Conservation (phyloP, 2,797 vertebrate species). For the Xenops minutus region DNA sequence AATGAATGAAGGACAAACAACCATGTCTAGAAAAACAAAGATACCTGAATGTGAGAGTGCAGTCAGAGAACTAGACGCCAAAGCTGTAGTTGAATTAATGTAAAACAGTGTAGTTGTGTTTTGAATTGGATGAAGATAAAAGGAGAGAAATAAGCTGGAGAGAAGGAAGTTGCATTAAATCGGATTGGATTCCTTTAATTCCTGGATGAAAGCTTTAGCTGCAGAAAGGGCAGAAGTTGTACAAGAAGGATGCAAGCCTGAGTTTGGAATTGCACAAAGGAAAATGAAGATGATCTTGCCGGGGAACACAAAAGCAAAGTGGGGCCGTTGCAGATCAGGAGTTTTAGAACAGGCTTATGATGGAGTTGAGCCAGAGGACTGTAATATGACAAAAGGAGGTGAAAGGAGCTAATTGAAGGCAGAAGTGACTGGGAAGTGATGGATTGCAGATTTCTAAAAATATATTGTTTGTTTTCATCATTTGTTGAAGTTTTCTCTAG, state of each 20-base stretch:
- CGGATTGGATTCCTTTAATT: slow-evolving; percentile 37
- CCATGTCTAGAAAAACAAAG: background rate
- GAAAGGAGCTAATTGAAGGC: background rate
- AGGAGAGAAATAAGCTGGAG: background rate
- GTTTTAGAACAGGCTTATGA: background rate
- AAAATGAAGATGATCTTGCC: background rate
- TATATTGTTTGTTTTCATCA: background rate
- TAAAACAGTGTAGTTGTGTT: background rate
- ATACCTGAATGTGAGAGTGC: background rate
- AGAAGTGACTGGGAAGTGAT: background rate
- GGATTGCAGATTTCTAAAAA: background rate
- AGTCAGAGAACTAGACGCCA: background rate
- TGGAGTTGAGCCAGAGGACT: background rate
- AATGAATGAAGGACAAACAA: background rate
- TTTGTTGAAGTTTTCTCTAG: background rate
- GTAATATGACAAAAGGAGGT: background rate
- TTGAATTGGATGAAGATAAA: slow-evolving; percentile 15
- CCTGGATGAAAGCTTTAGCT: slow-evolving; percentile 52
- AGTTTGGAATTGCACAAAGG: background rate
- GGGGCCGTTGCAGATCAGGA: background rate
- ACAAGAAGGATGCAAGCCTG: background rate
- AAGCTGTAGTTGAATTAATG: background rate
- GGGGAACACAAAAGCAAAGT: background rate
- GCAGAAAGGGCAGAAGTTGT: slow-evolving; percentile 2
- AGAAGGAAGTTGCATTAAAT: slow-evolving; percentile 4